Conservation (phyloP, 2,888 invertebrate genomes). For the Dasypogon diadema region DNA sequence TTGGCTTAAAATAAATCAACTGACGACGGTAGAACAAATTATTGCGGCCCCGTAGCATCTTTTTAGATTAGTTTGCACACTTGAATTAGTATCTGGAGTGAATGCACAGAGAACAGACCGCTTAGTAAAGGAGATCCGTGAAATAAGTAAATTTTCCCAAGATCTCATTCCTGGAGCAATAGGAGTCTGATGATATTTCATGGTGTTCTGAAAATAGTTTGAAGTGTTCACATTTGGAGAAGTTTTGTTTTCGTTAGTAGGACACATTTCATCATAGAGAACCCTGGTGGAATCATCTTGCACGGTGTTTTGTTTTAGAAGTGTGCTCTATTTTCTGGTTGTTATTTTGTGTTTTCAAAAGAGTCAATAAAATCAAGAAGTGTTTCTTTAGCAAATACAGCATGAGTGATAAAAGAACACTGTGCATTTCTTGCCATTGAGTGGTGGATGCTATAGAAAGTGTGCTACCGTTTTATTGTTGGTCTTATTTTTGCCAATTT, state of each 20-base stretch:
- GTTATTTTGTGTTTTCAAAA: not conserved
- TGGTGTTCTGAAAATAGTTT: slow-evolving; percentile 44
- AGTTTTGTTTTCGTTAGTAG: not conserved
- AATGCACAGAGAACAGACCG: slow-evolving; percentile 27
- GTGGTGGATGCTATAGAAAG: not conserved
- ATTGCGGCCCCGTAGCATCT: slow-evolving; percentile 9
- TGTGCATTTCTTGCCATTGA: not conserved
- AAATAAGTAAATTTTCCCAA: not conserved
- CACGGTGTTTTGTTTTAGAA: not conserved
- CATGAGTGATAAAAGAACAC: not conserved
- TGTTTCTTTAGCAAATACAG: not conserved
- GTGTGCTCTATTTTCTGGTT: not conserved
- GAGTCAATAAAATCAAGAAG: not conserved
- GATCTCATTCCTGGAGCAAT: not conserved
- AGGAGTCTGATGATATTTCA: not conserved
- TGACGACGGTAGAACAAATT: slow-evolving; percentile 23
- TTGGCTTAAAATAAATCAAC: slow-evolving; percentile 10
- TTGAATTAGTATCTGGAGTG: slow-evolving; percentile 24
- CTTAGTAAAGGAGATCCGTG: not conserved
- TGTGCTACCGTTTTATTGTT: not conserved
- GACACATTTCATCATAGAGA: slow-evolving; percentile 31
- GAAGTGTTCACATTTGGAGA: not conserved
- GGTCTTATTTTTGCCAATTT: not conserved
- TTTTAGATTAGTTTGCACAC: not conserved
- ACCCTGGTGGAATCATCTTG: not conserved